A percentile compares a stretch with the other conserved stretches of the same genome.
phyloP scores from a whole-genome alignment of 2,888 invertebrate species.

The Aporophyla nigra region DNA sequence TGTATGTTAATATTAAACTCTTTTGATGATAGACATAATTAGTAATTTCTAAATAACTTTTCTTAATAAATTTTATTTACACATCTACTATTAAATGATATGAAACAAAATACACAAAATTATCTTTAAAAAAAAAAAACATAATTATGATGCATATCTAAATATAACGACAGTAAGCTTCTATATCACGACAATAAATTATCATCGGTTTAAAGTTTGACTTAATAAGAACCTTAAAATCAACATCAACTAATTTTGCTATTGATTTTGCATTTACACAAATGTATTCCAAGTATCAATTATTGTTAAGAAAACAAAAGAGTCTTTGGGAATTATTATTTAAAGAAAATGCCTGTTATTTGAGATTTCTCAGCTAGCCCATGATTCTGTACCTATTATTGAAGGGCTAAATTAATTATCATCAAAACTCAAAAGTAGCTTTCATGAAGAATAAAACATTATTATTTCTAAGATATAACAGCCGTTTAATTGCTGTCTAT shows the following conservation, averaged over 20 bases:
- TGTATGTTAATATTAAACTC: slow-evolving; percentile 57
- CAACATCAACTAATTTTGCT: not conserved
- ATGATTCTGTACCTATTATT: not conserved
- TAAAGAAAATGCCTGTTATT: not conserved
- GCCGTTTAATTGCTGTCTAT: not conserved
- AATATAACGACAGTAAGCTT: not conserved
- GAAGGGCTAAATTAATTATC: not conserved
- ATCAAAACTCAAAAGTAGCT: not conserved
- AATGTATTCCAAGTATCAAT: not conserved
- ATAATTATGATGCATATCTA: slow-evolving; percentile 20
- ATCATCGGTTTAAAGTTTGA: slow-evolving; percentile 21
- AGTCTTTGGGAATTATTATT: not conserved
- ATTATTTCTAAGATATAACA: not conserved
- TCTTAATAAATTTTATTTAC: slow-evolving; percentile 37
- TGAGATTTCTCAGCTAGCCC: slow-evolving; percentile 8
- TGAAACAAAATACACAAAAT: not conserved
- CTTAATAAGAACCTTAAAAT: not conserved
- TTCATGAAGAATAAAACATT: not conserved
- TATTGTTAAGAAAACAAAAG: not conserved
- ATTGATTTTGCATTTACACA: not conserved
- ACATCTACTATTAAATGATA: slow-evolving; percentile 22
- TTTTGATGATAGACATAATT: slow-evolving; percentile 56
- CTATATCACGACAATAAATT: slow-evolving; percentile 5
- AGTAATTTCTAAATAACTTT: slow-evolving; percentile 39
- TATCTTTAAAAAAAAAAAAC: not conserved